Evolutionary conservation across 2,797 vertebrate species (phyloP), one percentile per base, ranked within the genome.

Genomic region (Oophaga sylvatica): DNA sequence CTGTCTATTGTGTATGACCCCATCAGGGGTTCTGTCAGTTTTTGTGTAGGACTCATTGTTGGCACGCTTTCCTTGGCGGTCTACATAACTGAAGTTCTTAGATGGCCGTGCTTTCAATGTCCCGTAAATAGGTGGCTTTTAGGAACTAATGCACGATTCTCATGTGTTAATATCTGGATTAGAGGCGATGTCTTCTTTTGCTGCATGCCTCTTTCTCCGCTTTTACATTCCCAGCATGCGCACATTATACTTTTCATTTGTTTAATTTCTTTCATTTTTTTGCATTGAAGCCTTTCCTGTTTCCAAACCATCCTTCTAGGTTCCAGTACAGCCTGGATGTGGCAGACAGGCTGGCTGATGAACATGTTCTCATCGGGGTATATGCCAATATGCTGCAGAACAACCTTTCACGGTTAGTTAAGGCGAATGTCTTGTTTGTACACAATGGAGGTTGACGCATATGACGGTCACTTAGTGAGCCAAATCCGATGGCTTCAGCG

Each of bases 341-440:
- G 95, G 98, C 98, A 90, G 96, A 99, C 96, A 99, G 98, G 95
- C 97, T 99, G 92, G 96, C 97, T 88, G 98, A 99, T 93, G 98
- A 99, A 97, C 98, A 99, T 95, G 96, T 97, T 93, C 97, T 99
- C 94, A 99, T 99, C 92, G 97, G 96, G 93, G 93, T 99, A 90
- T 99, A 99, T 97, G 97, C 97, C 96, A 98, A 96, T 95, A 96
- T 98, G 90, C 97, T 99, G 56, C 97, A 97, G 96, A 97, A 95
- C 96, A 96, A 92, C 94, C 96, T 96, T 90, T 92, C 95, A 96
- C 96, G 98, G 98, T 99, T 96, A 99, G 98, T 99, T 93, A 94
- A 96, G 94, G 91, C 93, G 92, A 91, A 92, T 91, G 87, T 92
- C 89, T 91, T 81, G 31, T 60, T 26, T 76, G 73, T 62, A 86